phyloP scores from a whole-genome alignment of 1,140 invertebrate species.

The Drosophila seguyi region DNA sequence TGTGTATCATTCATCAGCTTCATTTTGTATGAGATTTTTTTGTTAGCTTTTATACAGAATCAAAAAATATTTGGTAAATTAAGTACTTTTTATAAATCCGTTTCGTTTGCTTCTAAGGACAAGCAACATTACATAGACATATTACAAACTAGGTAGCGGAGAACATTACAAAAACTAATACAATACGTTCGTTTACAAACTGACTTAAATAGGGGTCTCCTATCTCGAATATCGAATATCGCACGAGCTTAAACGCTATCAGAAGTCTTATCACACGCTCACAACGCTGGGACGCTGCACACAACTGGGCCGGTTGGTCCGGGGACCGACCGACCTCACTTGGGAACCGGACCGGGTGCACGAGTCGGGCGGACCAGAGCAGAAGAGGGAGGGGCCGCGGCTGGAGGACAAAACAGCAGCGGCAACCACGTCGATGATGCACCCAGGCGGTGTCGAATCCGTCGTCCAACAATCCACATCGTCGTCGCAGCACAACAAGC shows the following conservation, averaged over 20 bases:
- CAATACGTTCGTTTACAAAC: slow-evolving; percentile 80
- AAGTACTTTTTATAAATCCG: slow-evolving; percentile 84
- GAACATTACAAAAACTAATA: slow-evolving; percentile 76
- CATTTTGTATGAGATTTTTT: slow-evolving; percentile 63
- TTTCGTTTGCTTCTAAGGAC: slow-evolving; percentile 68
- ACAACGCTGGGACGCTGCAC: slow-evolving; percentile 55
- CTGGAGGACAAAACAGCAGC: slow-evolving; percentile 81
- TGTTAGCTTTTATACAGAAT: slow-evolving; percentile 70
- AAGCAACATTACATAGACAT: slow-evolving; percentile 62
- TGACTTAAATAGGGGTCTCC: slow-evolving; percentile 74
- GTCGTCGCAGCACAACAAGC: slow-evolving; percentile 50
- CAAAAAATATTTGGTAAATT: slow-evolving; percentile 80
- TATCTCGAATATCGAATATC: slow-evolving; percentile 53
- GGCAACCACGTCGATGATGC: slow-evolving; percentile 73
- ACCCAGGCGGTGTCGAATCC: slow-evolving; percentile 60
- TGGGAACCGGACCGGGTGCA: slow-evolving; percentile 72
- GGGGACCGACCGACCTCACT: slow-evolving; percentile 14
- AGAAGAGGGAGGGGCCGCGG: slow-evolving; percentile 79
- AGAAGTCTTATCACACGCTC: slow-evolving; percentile 81
- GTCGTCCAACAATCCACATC: slow-evolving; percentile 47
- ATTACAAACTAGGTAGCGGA: slow-evolving; percentile 74
- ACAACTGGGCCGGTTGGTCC: slow-evolving; percentile 27
- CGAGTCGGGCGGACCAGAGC: slow-evolving; percentile 78
- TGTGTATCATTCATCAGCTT: slow-evolving; percentile 70
- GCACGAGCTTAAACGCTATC: slow-evolving; percentile 72